A percentile compares a stretch with the other conserved stretches of the same genome.
Evolutionary conservation across 2,797 vertebrate species (phyloP).

Genomic region (Harpagifer antarcticus): DNA sequence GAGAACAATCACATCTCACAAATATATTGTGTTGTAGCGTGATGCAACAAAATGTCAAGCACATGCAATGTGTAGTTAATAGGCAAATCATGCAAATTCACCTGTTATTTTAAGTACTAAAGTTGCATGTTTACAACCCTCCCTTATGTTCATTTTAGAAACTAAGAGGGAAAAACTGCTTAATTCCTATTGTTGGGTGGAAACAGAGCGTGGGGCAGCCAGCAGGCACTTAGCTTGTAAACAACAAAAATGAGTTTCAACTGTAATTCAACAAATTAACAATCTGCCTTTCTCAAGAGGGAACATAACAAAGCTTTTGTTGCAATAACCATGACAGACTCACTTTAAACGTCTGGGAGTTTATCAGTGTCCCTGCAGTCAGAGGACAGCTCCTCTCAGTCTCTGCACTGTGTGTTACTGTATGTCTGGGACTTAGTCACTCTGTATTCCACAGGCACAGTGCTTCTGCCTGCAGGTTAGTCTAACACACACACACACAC

Average conservation of each 20-base stretch:
- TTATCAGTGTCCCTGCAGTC: slow-evolving; percentile 30
- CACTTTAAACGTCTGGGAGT: not conserved
- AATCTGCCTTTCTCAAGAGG: slow-evolving; percentile 23
- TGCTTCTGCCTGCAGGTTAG: slow-evolving; percentile 16
- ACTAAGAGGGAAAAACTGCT: too few species aligned
- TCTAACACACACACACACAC: not conserved
- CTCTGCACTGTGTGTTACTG: slow-evolving; percentile 14
- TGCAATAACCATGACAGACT: not conserved
- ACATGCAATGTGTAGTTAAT: not conserved
- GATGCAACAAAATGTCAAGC: not conserved
- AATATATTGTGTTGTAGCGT: not conserved
- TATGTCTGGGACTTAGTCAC: slow-evolving; percentile 17
- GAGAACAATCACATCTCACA: not conserved
- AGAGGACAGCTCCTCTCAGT: slow-evolving; percentile 5
- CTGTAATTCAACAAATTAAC: slow-evolving; percentile 9
- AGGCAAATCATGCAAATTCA: not conserved
- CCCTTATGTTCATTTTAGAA: not conserved
- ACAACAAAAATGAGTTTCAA: slow-evolving; percentile 1
- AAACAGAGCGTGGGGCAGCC: not conserved
- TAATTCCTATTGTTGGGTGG: not conserved
- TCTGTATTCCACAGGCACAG: not conserved
- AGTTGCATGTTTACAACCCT: too few species aligned
- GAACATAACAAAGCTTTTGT: not conserved
- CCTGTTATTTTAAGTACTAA: too few species aligned
- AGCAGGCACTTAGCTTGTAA: slow-evolving; percentile 2